Conservation (phyloP, 2,888 invertebrate genomes). For the Papilio demoleus region DNA sequence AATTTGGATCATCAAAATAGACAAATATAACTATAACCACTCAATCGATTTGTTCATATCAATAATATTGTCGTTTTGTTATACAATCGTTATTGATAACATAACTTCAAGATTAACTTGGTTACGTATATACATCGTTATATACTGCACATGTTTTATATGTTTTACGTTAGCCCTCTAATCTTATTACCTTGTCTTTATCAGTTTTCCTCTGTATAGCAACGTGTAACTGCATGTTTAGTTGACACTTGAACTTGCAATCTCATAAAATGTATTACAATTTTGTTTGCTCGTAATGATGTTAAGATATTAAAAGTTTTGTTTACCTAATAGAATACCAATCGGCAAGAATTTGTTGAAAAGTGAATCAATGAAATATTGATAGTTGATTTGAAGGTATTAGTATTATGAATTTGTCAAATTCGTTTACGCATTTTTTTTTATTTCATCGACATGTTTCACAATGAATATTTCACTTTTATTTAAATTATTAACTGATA, state of each 20-base stretch:
- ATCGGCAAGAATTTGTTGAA: too few species aligned
- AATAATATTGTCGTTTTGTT: conserved; percentile 4
- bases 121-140: conserved; percentile 17
- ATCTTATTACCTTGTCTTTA: conserved; percentile 32
- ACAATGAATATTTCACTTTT: too few species aligned
- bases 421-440: too few species aligned
- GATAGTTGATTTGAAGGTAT: too few species aligned
- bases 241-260: conserved; percentile 1
- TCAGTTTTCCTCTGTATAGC: conserved; percentile 30
- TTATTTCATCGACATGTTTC: too few species aligned
- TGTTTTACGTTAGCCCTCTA: conserved; percentile 29
- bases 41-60: neutral
- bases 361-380: too few species aligned
- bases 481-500: too few species aligned
- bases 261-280: too few species aligned
- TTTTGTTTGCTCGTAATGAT: too few species aligned
- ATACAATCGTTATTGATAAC: conserved; percentile 6
- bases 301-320: neutral
- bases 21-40: neutral
- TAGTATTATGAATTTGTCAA: too few species aligned
- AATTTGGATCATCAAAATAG: neutral
- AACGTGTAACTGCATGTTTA: neutral
- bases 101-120: conserved; percentile 8
- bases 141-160: conserved; percentile 22
- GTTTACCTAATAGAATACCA: too few species aligned